Conservation (phyloP, 2,888 invertebrate genomes). For the Silvanus unidentatus region DNA sequence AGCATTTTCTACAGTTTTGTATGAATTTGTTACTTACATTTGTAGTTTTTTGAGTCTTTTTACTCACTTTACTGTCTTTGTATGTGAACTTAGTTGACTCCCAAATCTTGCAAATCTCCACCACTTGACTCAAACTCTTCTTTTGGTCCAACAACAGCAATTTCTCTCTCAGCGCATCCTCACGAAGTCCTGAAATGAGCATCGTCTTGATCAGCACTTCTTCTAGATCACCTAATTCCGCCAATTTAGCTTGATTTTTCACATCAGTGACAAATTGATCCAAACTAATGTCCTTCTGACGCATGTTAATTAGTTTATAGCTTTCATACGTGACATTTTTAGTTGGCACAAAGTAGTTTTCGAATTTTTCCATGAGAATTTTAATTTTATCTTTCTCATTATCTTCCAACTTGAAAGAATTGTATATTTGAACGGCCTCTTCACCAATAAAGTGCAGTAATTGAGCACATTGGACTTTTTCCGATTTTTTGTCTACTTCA, state of each 20-base stretch:
- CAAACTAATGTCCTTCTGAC: constrained; percentile 6
- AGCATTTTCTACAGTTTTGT: too few species aligned
- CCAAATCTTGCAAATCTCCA: too few species aligned
- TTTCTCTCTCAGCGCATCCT: not conserved
- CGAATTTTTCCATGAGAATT: constrained; percentile 1
- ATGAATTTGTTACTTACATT: too few species aligned
- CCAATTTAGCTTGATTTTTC: constrained; percentile 5
- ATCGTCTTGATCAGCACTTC: constrained; percentile 2
- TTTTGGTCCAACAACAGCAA: not conserved
- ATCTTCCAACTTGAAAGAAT: not conserved
- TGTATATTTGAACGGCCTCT: not conserved
- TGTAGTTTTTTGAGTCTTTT: too few species aligned
- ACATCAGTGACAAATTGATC: constrained; percentile 8
- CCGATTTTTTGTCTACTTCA: not conserved
- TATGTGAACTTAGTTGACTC: not conserved
- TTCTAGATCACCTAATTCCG: constrained; percentile 2
- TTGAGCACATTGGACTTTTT: not conserved
- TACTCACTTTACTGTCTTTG: too few species aligned
- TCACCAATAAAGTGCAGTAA: constrained; percentile 1
- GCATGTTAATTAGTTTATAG: constrained; percentile 6
- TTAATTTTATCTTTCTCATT: constrained; percentile 1
- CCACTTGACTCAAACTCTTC: too few species aligned
- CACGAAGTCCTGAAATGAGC: constrained; percentile 7
- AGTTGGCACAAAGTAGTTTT: constrained; percentile 2
- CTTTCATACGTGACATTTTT: constrained; percentile 9